phyloP scores from a whole-genome alignment of 2,888 invertebrate species.

The Epiblema foenella region DNA sequence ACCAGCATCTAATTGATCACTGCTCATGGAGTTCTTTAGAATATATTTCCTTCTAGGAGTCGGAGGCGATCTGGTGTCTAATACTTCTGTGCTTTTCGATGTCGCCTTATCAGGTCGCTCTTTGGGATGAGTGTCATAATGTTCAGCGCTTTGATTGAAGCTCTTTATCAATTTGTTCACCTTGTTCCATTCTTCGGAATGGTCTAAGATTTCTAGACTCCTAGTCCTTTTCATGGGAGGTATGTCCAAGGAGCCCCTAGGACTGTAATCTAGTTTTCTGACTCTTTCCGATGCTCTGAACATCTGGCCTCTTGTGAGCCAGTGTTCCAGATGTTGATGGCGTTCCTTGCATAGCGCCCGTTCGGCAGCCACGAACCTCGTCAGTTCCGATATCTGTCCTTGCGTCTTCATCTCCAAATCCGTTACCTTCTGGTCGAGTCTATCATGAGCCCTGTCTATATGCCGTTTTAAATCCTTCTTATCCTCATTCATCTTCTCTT shows the following conservation, averaged over 20 bases:
- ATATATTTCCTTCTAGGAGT: conserved; percentile 67
- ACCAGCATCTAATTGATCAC: conserved; percentile 74
- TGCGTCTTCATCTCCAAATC: conserved; percentile 90
- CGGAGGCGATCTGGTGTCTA: conserved; percentile 68
- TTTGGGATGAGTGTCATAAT: conserved; percentile 73
- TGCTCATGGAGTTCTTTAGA: conserved; percentile 75
- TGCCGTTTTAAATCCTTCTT: conserved; percentile 91
- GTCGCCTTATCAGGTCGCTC: conserved; percentile 73
- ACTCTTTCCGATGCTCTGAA: conserved; percentile 84
- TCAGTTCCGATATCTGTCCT: conserved; percentile 88
- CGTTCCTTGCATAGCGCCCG: conserved; percentile 86
- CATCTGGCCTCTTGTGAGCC: conserved; percentile 87
- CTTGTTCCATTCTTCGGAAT: conserved; percentile 75
- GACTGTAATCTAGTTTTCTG: conserved; percentile 76
- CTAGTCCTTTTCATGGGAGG: conserved; percentile 87
- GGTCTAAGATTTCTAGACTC: conserved; percentile 88
- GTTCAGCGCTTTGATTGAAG: conserved; percentile 72
- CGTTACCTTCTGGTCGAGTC: conserved; percentile 92
- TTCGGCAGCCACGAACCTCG: conserved; percentile 87
- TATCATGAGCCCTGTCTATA: conserved; percentile 91
- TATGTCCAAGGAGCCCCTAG: conserved; percentile 82
- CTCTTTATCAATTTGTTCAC: conserved; percentile 70
- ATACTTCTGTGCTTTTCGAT: conserved; percentile 82
- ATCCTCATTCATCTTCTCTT: conserved; percentile 92
- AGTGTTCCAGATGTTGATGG: conserved; percentile 88